Base-by-base conservation (phyloP, 1,140 invertebrate species). In the Uloborus diversus region DNA sequence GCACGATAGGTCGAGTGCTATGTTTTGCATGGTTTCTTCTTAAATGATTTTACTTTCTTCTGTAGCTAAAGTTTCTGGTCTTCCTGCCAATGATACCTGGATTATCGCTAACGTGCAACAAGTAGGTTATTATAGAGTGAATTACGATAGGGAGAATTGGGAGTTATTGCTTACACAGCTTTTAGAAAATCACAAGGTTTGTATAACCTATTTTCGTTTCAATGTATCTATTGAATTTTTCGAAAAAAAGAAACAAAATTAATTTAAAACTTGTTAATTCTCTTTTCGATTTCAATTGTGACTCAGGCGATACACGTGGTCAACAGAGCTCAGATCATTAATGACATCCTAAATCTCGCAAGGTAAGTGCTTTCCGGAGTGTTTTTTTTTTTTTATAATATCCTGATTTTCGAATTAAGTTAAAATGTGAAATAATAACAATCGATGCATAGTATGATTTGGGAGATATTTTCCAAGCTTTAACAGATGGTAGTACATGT, bases 291-390 rank as follows among this genome's bases (percentile, higher is more conserved):
- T 7, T 42, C 17, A 9, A 42, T 42, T 42, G 27, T 4, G 1
- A 23, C 62, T 4, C 23, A 79, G 76, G 53, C 5, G 3, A 94
- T 96, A 59, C 89, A 92, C 51, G 89, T 91, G 0, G 90, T 92
- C 32, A 97, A 97, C 85, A 87, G 95, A 81, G 95, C 94, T 0
- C 95, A 97, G 86, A 87, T 97, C 4, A 88, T 97, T 0, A 93
- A 97, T 84, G 95, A 97, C 85, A 91, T 93, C 0, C 89, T 96
- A 83, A 94, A 94, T 84, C 87, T 98, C 51, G 94, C 94, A 0
- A 73, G 81, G 79, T 81, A 65, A 71, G 68, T 17, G n/a, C n/a
- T n/a, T n/a, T n/a, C n/a, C n/a, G n/a, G n/a, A n/a, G n/a, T n/a
- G n/a, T n/a, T n/a, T n/a, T n/a, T n/a, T n/a, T n/a, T n/a, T n/a